Percentiles rank a stretch among this genome's conserved stretches.
Conservation (phyloP, 37 sponge, comb jelly and placozoan species). For the Chondrosia reniformis region DNA sequence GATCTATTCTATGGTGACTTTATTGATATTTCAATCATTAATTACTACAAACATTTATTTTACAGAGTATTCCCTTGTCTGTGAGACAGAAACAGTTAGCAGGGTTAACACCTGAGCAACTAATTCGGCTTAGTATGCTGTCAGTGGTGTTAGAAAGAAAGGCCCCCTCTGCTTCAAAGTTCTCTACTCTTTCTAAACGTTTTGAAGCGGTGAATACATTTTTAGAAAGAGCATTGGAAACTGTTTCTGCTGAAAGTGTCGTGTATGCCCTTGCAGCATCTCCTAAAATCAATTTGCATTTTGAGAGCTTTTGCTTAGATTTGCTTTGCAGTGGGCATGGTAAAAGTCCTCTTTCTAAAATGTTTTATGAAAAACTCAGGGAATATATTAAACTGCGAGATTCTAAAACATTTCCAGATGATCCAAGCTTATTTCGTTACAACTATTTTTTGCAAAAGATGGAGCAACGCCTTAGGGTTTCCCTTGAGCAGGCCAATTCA, state of each 20-base stretch:
- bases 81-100: conserved; percentile 6
- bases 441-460: no score
- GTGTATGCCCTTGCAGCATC: no score
- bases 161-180: not conserved
- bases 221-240: not conserved
- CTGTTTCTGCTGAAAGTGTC: conserved; percentile 5
- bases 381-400: no score
- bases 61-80: conserved; percentile 12
- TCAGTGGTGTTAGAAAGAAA: conserved; percentile 5
- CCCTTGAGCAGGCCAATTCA: no score
- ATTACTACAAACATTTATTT: no score
- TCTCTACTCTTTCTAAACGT: not conserved
- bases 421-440: no score
- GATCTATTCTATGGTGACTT: no score
- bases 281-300: no score
- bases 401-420: no score
- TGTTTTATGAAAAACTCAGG: not conserved
- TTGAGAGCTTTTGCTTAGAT: not conserved
- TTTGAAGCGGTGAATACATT: not conserved
- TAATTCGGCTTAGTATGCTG: not conserved
- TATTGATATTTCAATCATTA: no score
- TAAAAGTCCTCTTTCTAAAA: not conserved
- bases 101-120: not conserved
- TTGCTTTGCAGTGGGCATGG: not conserved
- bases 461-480: no score